phyloP scores from a whole-genome alignment of 2,113 vertebrate genomes.

The Paratilapia polleni region DNA sequence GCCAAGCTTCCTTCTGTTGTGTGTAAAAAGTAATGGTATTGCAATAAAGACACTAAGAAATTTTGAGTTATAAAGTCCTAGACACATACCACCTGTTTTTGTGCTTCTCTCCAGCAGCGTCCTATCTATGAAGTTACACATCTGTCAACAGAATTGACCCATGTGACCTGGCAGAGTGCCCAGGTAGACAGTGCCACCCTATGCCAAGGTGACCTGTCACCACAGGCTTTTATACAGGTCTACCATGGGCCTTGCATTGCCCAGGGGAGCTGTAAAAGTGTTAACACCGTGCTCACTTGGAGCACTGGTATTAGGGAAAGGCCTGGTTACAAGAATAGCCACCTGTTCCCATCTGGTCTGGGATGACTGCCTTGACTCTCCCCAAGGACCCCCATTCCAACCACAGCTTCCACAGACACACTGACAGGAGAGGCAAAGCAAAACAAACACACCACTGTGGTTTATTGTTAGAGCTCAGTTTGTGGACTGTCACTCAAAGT shows the following conservation, averaged over 20 bases:
- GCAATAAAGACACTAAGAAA: not conserved
- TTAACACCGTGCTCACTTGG: conserved; percentile 71
- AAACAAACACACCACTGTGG: conserved; percentile 39
- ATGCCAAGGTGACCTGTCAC: conserved; percentile 82
- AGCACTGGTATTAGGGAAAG: conserved; percentile 53
- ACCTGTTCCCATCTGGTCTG: conserved; percentile 71
- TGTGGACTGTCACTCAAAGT: conserved; percentile 8
- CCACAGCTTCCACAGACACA: conserved; percentile 20
- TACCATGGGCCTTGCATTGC: conserved; percentile 57
- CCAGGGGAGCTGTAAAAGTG: conserved; percentile 80
- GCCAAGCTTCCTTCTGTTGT: not conserved
- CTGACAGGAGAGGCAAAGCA: conserved; percentile 16
- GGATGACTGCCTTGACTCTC: conserved; percentile 43
- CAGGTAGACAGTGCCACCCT: conserved; percentile 40
- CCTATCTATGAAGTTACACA: conserved; percentile 18
- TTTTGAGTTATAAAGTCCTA: not conserved
- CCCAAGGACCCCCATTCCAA: conserved; percentile 19
- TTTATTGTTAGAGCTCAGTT: not conserved
- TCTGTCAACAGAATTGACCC: conserved; percentile 55
- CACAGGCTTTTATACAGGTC: conserved; percentile 70
- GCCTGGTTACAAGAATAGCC: conserved; percentile 61
- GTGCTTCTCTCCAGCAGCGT: conserved; percentile 30
- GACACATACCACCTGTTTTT: conserved; percentile 43
- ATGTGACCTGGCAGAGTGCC: conserved; percentile 38
- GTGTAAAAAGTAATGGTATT: not conserved